phyloP scores from a whole-genome alignment of 1,140 invertebrate genomes.

The Hermetia illucens region DNA sequence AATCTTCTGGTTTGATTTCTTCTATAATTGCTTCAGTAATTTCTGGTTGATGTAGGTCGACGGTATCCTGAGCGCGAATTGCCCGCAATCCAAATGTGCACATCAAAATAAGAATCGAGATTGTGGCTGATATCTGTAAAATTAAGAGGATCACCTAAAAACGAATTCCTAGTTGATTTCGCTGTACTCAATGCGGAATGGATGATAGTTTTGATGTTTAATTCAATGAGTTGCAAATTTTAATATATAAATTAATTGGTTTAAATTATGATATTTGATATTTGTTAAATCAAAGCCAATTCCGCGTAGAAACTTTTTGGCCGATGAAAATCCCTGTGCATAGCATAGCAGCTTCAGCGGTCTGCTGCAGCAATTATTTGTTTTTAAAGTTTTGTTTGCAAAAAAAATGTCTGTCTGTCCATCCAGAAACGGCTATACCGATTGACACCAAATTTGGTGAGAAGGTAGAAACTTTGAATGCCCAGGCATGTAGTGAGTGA shows the following conservation, averaged over 20 bases:
- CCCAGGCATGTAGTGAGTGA: too few species aligned
- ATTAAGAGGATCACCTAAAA: not conserved
- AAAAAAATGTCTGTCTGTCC: too few species aligned
- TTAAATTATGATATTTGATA: too few species aligned
- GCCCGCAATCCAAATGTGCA: not conserved
- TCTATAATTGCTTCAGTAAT: not conserved
- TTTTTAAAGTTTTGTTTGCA: too few species aligned
- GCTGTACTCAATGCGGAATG: not conserved
- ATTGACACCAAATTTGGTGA: too few species aligned
- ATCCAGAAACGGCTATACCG: too few species aligned
- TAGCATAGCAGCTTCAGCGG: too few species aligned
- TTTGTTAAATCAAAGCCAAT: too few species aligned
- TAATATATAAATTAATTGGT: not conserved
- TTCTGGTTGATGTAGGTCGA: not conserved
- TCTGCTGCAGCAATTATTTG: too few species aligned
- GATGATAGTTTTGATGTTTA: not conserved
- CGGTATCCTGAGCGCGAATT: not conserved
- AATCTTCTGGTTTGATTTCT: not conserved
- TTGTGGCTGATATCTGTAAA: constrained; percentile 1
- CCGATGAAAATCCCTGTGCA: too few species aligned
- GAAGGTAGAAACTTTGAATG: too few species aligned
- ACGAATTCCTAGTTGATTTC: not conserved
- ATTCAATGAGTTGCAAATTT: not conserved
- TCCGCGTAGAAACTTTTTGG: too few species aligned
- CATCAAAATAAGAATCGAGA: not conserved